Evolutionary conservation across 2,113 vertebrate species (phyloP).

Genomic region (Macrotus californicus): DNA sequence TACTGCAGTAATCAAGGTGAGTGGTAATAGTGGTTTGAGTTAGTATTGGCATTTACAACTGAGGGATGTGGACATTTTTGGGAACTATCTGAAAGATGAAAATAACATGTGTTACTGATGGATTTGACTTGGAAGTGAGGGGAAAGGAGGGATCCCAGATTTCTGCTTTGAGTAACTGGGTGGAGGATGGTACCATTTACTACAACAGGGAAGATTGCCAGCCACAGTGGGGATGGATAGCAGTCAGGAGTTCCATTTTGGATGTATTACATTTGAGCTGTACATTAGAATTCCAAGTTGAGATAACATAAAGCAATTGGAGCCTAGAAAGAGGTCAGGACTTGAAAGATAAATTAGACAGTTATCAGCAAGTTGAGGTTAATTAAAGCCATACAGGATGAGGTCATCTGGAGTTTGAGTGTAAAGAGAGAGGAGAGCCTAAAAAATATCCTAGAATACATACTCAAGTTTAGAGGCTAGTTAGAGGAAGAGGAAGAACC

Average conservation of each 20-base stretch:
- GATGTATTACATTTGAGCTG: not conserved
- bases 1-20: not conserved
- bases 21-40: not conserved
- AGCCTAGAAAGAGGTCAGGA: conserved; percentile 10
- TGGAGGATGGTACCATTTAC: conserved; percentile 21
- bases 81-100: not conserved
- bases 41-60: not conserved
- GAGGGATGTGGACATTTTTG: not conserved
- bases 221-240: not conserved
- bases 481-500: not conserved
- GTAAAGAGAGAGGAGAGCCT: not conserved
- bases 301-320: conserved; percentile 29
- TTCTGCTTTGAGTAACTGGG: not conserved
- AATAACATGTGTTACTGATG: not conserved
- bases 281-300: not conserved
- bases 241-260: not conserved
- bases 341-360: conserved; percentile 45
- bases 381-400: conserved; percentile 29
- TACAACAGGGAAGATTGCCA: conserved; percentile 11
- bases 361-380: conserved; percentile 15
- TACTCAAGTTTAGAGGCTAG: not conserved
- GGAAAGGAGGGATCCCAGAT: not conserved
- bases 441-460: not conserved
- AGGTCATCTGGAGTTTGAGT: conserved; percentile 46
- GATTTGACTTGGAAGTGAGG: not conserved